These are phyloP conservation scores for Brachyhypopomus gauderio DNA, from an alignment of 2,113 vertebrate genomes.

Conservation along the genomic window DNA sequence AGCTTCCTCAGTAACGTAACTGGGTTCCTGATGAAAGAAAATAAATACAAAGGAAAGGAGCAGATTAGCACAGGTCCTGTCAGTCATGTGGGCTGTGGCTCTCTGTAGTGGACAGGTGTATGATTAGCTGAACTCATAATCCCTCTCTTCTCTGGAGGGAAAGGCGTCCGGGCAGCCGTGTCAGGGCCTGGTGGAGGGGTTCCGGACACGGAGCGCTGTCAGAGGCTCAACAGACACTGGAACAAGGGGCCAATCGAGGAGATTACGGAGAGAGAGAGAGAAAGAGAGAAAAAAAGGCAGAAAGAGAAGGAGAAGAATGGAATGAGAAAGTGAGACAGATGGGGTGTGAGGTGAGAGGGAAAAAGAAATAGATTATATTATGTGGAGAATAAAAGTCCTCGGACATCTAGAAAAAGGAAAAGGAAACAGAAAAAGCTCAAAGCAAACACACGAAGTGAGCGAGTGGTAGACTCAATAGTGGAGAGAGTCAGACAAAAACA, in stretches of 20 bases:
- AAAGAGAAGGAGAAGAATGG: conserved; percentile 18
- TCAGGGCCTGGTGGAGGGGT: conserved; percentile 31
- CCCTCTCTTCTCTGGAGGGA: conserved; percentile 51
- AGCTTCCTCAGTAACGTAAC: conserved; percentile 49
- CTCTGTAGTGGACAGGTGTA: conserved; percentile 40
- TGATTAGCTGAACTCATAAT: conserved; percentile 55
- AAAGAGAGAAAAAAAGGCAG: neutral
- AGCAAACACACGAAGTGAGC: neutral
- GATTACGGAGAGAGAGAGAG: conserved; percentile 9
- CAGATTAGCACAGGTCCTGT: conserved; percentile 48
- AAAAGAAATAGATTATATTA: neutral
- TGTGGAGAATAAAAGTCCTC: neutral
- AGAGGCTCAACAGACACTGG: conserved; percentile 11
- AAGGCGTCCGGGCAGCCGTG: conserved; percentile 34
- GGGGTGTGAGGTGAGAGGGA: neutral
- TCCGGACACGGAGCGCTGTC: conserved; percentile 45
- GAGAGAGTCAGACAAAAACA: neutral
- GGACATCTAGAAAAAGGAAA: neutral
- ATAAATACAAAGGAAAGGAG: conserved; percentile 39
- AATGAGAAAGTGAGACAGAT: neutral
- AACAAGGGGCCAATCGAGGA: conserved; percentile 26
- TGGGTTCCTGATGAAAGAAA: conserved; percentile 54
- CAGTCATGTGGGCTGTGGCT: conserved; percentile 45
- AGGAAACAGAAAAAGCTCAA: neutral
- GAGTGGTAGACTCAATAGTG: neutral